These are phyloP conservation scores for Meiosimyza decipiens DNA, from an alignment of 2,888 invertebrate genomes.

Conservation along the genomic window DNA sequence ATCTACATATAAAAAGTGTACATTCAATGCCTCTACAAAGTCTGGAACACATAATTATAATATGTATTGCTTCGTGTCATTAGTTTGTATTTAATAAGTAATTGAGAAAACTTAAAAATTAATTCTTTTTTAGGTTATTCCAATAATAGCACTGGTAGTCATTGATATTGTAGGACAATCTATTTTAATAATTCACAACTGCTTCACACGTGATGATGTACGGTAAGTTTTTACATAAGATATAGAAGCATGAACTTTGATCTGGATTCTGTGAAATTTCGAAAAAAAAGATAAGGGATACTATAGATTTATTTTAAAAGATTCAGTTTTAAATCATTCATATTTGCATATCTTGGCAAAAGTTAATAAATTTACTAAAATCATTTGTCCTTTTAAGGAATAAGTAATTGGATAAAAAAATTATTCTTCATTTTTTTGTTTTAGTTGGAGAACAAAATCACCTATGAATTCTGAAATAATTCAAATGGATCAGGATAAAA, in stretches of 20 bases:
- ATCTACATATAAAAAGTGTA: too few relatives aligned
- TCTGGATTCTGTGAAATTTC: neutral
- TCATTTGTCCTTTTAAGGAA: too few relatives aligned
- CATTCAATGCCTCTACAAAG: too few relatives aligned
- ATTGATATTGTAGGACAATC: conserved; percentile 36
- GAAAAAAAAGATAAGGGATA: too few relatives aligned
- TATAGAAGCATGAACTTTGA: too few relatives aligned
- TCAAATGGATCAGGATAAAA: conserved; percentile 12
- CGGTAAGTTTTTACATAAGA: conserved; percentile 43
- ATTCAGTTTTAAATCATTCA: too few relatives aligned
- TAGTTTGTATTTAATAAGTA: too few relatives aligned
- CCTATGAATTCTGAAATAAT: conserved; percentile 13
- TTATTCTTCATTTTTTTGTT: conserved; percentile 3
- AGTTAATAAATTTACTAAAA: too few relatives aligned
- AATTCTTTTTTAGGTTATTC: conserved; percentile 47
- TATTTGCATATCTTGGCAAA: too few relatives aligned
- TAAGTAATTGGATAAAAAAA: neutral
- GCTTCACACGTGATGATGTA: conserved; percentile 53
- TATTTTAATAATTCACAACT: conserved; percentile 37
- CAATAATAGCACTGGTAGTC: conserved; percentile 39
- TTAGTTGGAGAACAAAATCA: conserved; percentile 2
- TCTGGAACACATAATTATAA: too few relatives aligned
- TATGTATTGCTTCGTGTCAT: too few relatives aligned
- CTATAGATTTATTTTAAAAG: too few relatives aligned
- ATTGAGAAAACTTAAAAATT: neutral